Evolutionary conservation across 2,113 vertebrate species (phyloP).

Genomic region (Parotia lawesii): DNA sequence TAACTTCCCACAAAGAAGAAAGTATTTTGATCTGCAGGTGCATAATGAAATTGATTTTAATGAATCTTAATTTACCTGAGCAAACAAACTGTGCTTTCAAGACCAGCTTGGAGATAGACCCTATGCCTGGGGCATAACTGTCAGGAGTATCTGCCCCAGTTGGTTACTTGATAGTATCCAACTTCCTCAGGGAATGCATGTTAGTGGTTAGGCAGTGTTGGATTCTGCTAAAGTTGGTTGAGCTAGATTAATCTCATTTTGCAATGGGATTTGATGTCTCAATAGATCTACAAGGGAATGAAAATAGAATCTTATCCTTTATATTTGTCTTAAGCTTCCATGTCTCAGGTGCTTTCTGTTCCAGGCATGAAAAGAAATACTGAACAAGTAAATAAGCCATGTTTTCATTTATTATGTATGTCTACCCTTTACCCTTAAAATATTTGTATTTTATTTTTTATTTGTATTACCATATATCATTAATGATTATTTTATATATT

Average conservation of each 20-base stretch:
- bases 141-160: not conserved
- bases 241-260: not conserved
- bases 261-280: not conserved
- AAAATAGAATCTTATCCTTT: not conserved
- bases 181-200: not conserved
- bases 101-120: not conserved
- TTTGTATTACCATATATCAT: not conserved
- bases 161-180: not conserved
- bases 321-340: not conserved
- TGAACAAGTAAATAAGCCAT: not conserved
- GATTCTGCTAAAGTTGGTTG: not conserved
- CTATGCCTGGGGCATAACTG: fast-evolving
- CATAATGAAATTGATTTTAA: not conserved
- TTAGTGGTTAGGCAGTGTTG: not conserved
- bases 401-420: not conserved
- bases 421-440: not conserved
- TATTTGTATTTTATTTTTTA: not conserved
- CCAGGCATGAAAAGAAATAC: not conserved
- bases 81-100: not conserved
- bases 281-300: not conserved
- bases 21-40: not conserved
- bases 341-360: not conserved
- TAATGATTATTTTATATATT: not conserved
- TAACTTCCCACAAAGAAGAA: not conserved
- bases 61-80: not conserved